Evolutionary conservation across 2,797 vertebrate genomes (phyloP), one percentile per base, ranked within the genome.

Genomic region (Centroberyx gerrardi): DNA sequence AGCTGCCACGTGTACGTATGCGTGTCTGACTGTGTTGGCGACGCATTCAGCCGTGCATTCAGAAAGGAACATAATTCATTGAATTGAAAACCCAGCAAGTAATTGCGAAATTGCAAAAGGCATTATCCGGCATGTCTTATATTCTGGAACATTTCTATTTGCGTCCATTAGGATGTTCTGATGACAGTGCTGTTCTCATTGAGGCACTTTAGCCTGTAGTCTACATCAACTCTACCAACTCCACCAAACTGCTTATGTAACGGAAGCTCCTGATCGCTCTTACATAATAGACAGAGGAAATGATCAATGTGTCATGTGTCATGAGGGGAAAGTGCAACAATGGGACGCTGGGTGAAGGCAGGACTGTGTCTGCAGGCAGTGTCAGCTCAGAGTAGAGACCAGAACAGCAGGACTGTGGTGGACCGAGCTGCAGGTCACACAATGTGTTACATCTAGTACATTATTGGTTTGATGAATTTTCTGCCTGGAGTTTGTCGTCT

Each of bases 231-330:
- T 63, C 18, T 17, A 46, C 18, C n/a, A 49, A 62, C 22, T 14
- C 52, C 15, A 0, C 15, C 62, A 62, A 18, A 68, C 56, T 62
- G 55, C 53, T 90, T 88, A 89, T 79, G 70, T 88, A 91, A 92
- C 76, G 51, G 8, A 2, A 31, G 51, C 62, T 49, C 67, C 49
- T 68, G 75, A 81, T 58, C 8, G 46, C 5, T 12, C 58, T 94
- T 93, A 79, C 68, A 68, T 91, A 93, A 94, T 71, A 15, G 59
- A 70, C 73, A 76, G 72, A 78, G 84, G 87, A 81, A 68, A 63
- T 54, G 63, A 92, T 95, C 88, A 69, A 92, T 22, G 22, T 22
- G 22, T 93, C 28, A 9, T 55, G 44, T 79, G 77, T 72, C 29
- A 68, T 68, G 15, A 59, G 49, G 63, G 69, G 52, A 62, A 55